Percentiles rank a stretch among this genome's conserved stretches.
These are phyloP conservation scores for Philaethria dido DNA, from an alignment of 2,888 invertebrate genomes.

Conservation along the genomic window DNA sequence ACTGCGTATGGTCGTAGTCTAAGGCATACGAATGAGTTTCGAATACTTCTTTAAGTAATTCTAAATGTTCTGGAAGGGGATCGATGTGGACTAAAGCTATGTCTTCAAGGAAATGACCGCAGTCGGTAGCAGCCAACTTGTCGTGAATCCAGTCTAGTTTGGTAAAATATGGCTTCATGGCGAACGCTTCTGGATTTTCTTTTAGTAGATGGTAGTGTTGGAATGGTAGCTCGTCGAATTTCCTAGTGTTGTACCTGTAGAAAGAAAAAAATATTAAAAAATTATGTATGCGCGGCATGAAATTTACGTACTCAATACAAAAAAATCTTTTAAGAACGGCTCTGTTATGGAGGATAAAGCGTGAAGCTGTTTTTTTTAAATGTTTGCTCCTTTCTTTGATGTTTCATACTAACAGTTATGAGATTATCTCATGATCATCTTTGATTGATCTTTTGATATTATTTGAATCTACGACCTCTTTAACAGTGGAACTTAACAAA, in stretches of 20 bases:
- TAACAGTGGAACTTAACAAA: not conserved
- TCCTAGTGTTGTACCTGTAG: conserved; percentile 90
- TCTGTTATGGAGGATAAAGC: too few species aligned
- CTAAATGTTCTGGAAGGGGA: conserved; percentile 78
- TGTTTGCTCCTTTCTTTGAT: too few species aligned
- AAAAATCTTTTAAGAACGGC: too few species aligned
- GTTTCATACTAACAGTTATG: too few species aligned
- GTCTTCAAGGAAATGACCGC: conserved; percentile 90
- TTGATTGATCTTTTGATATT: too few species aligned
- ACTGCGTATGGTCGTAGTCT: conserved; percentile 92
- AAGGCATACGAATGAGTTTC: conserved; percentile 88
- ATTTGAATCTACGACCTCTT: too few species aligned
- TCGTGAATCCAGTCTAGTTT: conserved; percentile 91
- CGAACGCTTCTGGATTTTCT: conserved; percentile 82
- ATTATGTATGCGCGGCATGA: too few species aligned
- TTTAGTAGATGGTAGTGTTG: conserved; percentile 86
- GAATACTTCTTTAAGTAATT: conserved; percentile 87
- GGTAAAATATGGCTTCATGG: conserved; percentile 88
- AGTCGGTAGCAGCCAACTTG: conserved; percentile 90
- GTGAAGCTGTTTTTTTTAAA: too few species aligned
- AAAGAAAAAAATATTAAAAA: conserved; percentile 2
- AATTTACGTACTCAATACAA: too few species aligned
- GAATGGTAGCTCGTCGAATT: conserved; percentile 92
- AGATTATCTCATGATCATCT: too few species aligned
- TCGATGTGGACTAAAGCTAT: conserved; percentile 83